These are phyloP conservation scores for Crematogaster levior DNA, from an alignment of 2,888 invertebrate species.

Conservation along the genomic window DNA sequence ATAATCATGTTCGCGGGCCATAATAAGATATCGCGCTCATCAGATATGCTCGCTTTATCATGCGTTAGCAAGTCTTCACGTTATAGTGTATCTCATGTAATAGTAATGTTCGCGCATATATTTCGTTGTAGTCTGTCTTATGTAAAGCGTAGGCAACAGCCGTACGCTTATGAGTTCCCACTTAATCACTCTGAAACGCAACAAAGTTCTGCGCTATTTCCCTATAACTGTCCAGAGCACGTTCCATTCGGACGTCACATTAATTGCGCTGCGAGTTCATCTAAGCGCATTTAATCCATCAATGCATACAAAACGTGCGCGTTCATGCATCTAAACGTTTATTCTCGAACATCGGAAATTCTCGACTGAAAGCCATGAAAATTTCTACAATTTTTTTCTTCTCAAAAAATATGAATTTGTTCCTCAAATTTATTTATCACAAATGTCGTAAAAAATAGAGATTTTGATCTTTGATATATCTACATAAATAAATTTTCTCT, in stretches of 20 bases:
- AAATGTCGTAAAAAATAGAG: neutral
- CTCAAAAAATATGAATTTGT: neutral
- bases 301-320: neutral
- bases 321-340: neutral
- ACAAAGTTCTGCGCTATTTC: conserved; percentile 16
- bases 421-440: neutral
- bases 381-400: neutral
- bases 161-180: neutral
- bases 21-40: conserved; percentile 38
- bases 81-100: conserved; percentile 20
- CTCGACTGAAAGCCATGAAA: neutral
- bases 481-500: neutral
- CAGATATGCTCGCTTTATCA: neutral
- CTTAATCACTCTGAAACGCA: conserved; percentile 20
- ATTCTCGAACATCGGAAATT: too few relatives aligned
- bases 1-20: conserved; percentile 7
- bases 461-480: neutral
- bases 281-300: conserved; percentile 3
- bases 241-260: conserved; percentile 2
- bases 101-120: neutral
- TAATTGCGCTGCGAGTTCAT: neutral
- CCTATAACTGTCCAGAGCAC: neutral
- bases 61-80: neutral
- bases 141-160: conserved; percentile 8
- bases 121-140: neutral